A percentile compares a stretch with the other conserved stretches of the same genome.
These are phyloP conservation scores for Sternarchorhynchus goeldii DNA, from an alignment of 2,797 vertebrate genomes.

Conservation along the genomic window DNA sequence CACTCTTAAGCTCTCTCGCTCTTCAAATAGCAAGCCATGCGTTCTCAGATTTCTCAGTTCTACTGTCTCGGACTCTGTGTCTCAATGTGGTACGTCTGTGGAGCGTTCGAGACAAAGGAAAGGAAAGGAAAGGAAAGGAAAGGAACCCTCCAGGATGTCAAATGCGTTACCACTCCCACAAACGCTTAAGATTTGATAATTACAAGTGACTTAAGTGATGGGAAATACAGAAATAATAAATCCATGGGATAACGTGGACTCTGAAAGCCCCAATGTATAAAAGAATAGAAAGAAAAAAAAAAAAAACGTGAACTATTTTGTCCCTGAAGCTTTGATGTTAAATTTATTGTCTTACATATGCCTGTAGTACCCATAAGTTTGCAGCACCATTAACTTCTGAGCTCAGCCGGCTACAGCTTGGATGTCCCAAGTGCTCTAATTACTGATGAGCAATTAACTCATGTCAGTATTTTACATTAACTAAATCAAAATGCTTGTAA, in stretches of 20 bases:
- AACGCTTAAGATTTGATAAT: neutral
- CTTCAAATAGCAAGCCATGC: neutral
- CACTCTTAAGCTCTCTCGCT: conserved; percentile 7
- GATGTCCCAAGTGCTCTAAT: conserved; percentile 39
- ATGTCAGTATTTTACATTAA: conserved; percentile 38
- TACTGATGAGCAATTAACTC: conserved; percentile 51
- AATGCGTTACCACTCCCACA: conserved; percentile 1
- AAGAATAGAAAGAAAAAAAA: neutral
- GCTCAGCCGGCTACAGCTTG: conserved; percentile 21
- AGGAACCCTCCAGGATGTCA: neutral
- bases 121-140: neutral
- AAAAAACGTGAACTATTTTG: neutral
- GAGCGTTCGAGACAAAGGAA: neutral
- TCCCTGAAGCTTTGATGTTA: conserved; percentile 20
- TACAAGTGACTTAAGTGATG: neutral
- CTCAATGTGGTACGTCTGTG: neutral
- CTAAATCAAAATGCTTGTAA: conserved; percentile 41
- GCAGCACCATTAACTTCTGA: conserved; percentile 23
- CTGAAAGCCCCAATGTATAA: neutral
- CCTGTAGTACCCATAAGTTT: conserved; percentile 24
- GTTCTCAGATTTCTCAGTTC: neutral
- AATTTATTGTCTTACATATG: conserved; percentile 37
- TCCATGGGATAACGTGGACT: too few species aligned
- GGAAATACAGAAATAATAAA: neutral
- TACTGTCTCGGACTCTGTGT: neutral